phyloP scores from a whole-genome alignment of 2,797 vertebrate species.

The Poeciliopsis infans region DNA sequence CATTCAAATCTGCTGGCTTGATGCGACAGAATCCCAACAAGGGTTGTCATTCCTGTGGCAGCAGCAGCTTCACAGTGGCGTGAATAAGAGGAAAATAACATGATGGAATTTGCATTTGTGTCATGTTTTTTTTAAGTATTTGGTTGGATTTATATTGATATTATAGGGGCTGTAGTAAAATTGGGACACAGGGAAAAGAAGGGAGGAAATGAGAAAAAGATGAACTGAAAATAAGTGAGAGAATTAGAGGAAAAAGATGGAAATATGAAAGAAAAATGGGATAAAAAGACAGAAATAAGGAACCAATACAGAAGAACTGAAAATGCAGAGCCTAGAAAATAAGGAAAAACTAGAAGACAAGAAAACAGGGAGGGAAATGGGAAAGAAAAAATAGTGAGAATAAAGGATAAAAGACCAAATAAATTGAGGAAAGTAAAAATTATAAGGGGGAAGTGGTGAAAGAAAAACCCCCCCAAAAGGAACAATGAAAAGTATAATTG shows the following conservation, averaged over 20 bases:
- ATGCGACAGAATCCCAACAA: conserved; percentile 79
- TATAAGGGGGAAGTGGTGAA: not conserved
- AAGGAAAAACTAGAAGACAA: not conserved
- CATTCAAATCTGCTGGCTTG: conserved; percentile 80
- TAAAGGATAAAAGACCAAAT: not conserved
- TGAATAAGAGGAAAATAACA: conserved; percentile 72
- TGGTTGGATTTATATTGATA: conserved; percentile 70
- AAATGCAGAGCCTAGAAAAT: not conserved
- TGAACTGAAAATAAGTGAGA: not conserved
- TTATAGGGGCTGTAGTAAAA: conserved; percentile 58
- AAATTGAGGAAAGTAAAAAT: conserved; percentile 16
- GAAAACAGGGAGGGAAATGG: not conserved
- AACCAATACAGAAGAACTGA: not conserved
- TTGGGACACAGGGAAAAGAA: conserved; percentile 3
- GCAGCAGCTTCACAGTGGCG: conserved; percentile 59
- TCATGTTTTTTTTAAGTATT: conserved; percentile 58
- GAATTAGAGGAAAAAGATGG: not conserved
- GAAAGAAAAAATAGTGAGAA: not conserved
- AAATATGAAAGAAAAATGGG: conserved; percentile 18
- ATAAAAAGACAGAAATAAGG: conserved; percentile 5
- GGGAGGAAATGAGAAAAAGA: not conserved
- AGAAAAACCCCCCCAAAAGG: not conserved
- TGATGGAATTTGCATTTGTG: conserved; percentile 71
- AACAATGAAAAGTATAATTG: not conserved
- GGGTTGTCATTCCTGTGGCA: conserved; percentile 73